Percentiles rank a stretch among this genome's conserved stretches.
These are phyloP conservation scores for Xiphophorus couchianus DNA, from an alignment of 2,113 vertebrate genomes.

Conservation along the genomic window DNA sequence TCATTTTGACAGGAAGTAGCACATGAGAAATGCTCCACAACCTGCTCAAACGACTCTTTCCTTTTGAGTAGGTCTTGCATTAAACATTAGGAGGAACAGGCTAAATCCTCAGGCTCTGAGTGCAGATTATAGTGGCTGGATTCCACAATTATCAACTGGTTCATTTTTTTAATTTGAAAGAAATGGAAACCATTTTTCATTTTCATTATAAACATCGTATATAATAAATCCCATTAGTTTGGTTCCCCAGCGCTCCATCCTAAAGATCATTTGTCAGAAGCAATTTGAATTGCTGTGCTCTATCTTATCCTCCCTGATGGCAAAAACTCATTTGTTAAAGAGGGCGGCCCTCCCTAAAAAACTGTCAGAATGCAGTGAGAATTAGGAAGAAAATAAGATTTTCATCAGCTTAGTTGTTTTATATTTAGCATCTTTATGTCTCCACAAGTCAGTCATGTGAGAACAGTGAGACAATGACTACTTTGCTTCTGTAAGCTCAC, in stretches of 20 bases:
- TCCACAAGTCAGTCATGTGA: neutral
- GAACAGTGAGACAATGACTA: too few relatives aligned
- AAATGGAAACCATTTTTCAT: conserved; percentile 23
- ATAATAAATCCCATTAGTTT: conserved; percentile 47
- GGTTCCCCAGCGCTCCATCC: conserved; percentile 36
- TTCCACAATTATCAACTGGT: conserved; percentile 27
- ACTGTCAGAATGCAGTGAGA: conserved; percentile 31
- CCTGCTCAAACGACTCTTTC: conserved; percentile 3
- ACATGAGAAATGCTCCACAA: neutral
- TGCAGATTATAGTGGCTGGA: conserved; percentile 5
- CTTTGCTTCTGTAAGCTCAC: neutral
- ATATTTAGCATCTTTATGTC: neutral
- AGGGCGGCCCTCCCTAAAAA: conserved; percentile 8
- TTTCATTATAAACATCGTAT: conserved; percentile 58
- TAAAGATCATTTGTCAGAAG: conserved; percentile 63
- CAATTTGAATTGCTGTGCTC: conserved; percentile 61
- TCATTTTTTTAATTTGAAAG: conserved; percentile 13
- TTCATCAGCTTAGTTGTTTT: neutral
- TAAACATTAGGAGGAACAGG: conserved; percentile 25
- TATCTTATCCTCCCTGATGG: conserved; percentile 58
- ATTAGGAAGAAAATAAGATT: conserved; percentile 1
- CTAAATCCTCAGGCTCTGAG: conserved; percentile 1
- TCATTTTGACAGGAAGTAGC: conserved; percentile 21
- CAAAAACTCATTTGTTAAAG: conserved; percentile 53
- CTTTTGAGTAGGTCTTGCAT: conserved; percentile 25